Evolutionary conservation across 1,140 invertebrate genomes (phyloP).

Genomic region (Metopolophium dirhodum): DNA sequence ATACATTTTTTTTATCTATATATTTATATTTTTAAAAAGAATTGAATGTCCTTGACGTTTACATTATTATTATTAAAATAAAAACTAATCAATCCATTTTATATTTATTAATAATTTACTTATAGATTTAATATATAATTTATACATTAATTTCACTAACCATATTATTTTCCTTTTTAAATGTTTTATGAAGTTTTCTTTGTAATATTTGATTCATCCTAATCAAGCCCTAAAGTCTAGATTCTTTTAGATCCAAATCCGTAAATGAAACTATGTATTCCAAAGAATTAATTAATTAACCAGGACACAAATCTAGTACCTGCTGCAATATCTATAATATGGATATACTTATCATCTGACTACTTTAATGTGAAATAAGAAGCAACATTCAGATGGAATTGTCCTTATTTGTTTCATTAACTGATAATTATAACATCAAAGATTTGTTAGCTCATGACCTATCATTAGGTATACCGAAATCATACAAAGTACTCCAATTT

Average conservation of each 20-base stretch:
- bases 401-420: background rate
- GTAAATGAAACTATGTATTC: too few relatives aligned
- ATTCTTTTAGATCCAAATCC: background rate
- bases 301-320: too few relatives aligned
- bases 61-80: too few relatives aligned
- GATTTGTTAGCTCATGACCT: background rate
- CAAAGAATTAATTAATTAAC: too few relatives aligned
- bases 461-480: background rate
- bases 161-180: background rate
- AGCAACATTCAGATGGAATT: too few relatives aligned
- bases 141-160: background rate
- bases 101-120: too few relatives aligned
- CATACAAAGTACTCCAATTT: background rate
- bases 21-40: background rate
- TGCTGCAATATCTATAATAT: too few relatives aligned
- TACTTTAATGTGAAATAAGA: background rate
- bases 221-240: background rate
- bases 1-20: background rate
- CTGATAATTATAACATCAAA: background rate
- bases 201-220: background rate
- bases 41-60: background rate
- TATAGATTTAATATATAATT: background rate
- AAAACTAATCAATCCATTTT: too few relatives aligned
- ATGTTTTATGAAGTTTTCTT: background rate
- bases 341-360: background rate